Evolutionary conservation across 2,797 vertebrate species (phyloP), one percentile per base, ranked within the genome.

Genomic region (Enteromius fasciolatus): DNA sequence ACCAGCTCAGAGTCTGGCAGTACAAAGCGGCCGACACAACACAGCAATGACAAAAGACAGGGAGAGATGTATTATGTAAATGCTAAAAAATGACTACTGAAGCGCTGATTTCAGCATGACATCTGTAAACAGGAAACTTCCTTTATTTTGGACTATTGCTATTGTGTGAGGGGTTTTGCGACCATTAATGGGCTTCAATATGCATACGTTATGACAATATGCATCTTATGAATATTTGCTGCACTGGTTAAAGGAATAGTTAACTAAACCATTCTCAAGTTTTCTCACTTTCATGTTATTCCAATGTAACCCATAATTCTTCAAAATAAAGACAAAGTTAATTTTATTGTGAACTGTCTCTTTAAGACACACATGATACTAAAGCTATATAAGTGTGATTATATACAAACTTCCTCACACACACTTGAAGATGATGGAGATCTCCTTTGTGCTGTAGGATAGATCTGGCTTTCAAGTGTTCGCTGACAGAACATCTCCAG

Each of bases 401-500:
- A 17, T 64, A 31, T 33, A 39, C 46, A 12, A 2, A 57, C 31
- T 17, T 31, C 36, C 33, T 41, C 33, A 41, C 36, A 9, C 33
- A 69, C 78, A n/a, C 11, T 48, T 50, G 18, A 20, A 50, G 44
- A 66, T 33, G 74, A 31, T 61, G 41, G 17, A 31, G 9, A 63
- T 6, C 23, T 63, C 17, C n/a, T 59, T 44, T 57, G 36, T 80
- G 17, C 36, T 28, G 18, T n/a, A 8, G 25, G 18, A 61, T 74
- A 74, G 44, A 81, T 64, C 20, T 73, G 10, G 17, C 50, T 31
- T 75, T 64, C 57, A 77, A 64, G 31, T 41, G 50, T 70, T 80
- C 59, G 3, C 80, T 81, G 59, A 73, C 57, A 72, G 50, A 80
- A 75, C 70, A 66, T 81, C 80, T 81, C 80, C 33, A 44, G 46